A percentile compares a stretch with the other conserved stretches of the same genome.
These are phyloP conservation scores for Caerostris extrusa DNA, from an alignment of 1,140 invertebrate genomes.

Conservation along the genomic window DNA sequence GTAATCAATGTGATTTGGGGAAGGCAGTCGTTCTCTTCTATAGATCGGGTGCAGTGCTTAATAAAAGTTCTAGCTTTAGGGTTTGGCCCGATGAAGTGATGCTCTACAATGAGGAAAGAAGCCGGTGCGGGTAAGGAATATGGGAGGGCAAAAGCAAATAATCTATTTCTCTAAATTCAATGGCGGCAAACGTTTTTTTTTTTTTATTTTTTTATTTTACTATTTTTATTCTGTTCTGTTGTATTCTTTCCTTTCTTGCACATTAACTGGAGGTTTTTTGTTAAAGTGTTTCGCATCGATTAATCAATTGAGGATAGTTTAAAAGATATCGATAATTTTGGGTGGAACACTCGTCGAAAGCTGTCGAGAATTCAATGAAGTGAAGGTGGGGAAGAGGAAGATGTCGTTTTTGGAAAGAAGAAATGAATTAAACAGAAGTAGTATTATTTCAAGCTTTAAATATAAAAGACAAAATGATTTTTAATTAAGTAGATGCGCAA, in stretches of 20 bases:
- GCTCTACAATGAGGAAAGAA: slow-evolving; percentile 60
- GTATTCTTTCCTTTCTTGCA: background rate
- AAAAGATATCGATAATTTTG: slow-evolving; percentile 64
- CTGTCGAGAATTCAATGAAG: background rate
- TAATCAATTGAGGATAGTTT: slow-evolving; percentile 66
- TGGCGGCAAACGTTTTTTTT: slow-evolving; percentile 50
- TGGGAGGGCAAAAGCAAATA: slow-evolving; percentile 50
- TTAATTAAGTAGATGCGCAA: background rate
- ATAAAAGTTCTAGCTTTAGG: slow-evolving; percentile 74
- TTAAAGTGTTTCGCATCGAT: slow-evolving; percentile 17
- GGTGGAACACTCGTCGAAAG: background rate
- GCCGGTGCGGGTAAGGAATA: background rate
- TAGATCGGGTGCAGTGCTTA: slow-evolving; percentile 36
- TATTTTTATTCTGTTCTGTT: slow-evolving; percentile 21
- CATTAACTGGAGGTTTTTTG: slow-evolving; percentile 32
- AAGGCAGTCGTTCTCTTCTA: background rate
- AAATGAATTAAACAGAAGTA: background rate
- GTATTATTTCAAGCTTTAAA: background rate
- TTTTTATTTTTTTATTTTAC: background rate
- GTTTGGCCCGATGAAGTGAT: slow-evolving; percentile 73
- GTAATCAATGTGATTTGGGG: slow-evolving; percentile 75
- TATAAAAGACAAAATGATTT: background rate
- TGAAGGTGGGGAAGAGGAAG: background rate
- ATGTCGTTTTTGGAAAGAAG: background rate
- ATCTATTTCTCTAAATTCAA: slow-evolving; percentile 74